Evolutionary conservation across 2,888 invertebrate genomes (phyloP).

Genomic region (Tupiocoris notatus): DNA sequence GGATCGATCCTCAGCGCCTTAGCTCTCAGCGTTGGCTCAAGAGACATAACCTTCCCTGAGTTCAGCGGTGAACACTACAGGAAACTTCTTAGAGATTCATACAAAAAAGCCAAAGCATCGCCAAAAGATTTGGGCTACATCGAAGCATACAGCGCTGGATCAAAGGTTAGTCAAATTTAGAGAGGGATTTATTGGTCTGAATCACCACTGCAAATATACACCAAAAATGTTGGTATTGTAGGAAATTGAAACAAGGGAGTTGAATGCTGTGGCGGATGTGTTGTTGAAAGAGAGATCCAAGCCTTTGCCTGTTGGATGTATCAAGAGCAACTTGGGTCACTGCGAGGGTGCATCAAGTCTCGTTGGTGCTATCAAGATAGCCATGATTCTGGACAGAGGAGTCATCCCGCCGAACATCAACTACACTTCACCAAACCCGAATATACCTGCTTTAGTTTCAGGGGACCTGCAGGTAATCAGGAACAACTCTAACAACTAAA

Average conservation of each 20-base stretch:
- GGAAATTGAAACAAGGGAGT: constrained; percentile 48
- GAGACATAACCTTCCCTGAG: background rate
- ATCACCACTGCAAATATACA: background rate
- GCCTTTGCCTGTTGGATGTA: constrained; percentile 60
- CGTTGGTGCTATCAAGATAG: constrained; percentile 56
- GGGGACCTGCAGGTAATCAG: constrained; percentile 47
- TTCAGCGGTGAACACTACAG: background rate
- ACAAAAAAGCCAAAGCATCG: constrained; percentile 33
- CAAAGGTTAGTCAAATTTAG: constrained; percentile 44
- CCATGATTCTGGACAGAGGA: constrained; percentile 49
- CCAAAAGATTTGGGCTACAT: constrained; percentile 45
- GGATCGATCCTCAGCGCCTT: background rate
- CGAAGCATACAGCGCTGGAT: constrained; percentile 47
- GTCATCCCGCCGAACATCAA: constrained; percentile 50
- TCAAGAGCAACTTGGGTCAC: constrained; percentile 64
- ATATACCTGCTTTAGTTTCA: constrained; percentile 46
- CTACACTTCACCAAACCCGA: constrained; percentile 47
- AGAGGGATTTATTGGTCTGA: constrained; percentile 29
- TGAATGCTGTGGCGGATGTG: constrained; percentile 47
- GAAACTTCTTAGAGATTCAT: constrained; percentile 36
- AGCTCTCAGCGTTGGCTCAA: background rate
- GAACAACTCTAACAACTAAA: no score
- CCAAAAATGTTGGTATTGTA: constrained; percentile 3
- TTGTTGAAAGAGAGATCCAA: constrained; percentile 55
- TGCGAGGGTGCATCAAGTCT: constrained; percentile 57